Percentiles rank a stretch among this genome's conserved stretches.
Conservation (phyloP, 2,113 vertebrate genomes). For the Eulacestoma nigropectus region DNA sequence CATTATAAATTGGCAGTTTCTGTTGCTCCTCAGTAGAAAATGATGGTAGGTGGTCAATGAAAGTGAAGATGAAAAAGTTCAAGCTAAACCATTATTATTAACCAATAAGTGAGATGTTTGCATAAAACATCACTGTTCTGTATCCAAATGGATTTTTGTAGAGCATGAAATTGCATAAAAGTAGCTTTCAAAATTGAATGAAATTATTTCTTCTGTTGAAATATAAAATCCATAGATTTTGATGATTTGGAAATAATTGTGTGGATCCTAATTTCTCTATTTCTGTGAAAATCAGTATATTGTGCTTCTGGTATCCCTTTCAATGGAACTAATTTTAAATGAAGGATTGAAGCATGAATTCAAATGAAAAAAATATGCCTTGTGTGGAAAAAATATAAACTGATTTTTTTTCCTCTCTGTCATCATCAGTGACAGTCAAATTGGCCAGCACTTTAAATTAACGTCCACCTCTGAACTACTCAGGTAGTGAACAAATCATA, state of each 20-base stretch:
- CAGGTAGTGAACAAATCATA: neutral
- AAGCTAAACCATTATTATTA: neutral
- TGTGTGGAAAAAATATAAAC: neutral
- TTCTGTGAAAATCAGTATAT: constrained; percentile 23
- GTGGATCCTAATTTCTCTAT: constrained; percentile 32
- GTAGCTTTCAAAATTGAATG: constrained; percentile 51
- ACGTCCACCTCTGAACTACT: neutral
- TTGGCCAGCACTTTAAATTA: neutral
- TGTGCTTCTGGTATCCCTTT: constrained; percentile 15
- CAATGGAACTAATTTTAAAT: constrained; percentile 13
- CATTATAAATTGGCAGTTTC: neutral
- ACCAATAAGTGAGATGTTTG: neutral
- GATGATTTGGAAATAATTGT: constrained; percentile 55
- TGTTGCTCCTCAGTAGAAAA: neutral
- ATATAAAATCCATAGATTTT: constrained; percentile 60
- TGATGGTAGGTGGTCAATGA: neutral
- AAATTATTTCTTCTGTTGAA: constrained; percentile 55
- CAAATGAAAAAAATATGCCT: neutral
- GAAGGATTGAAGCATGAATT: neutral
- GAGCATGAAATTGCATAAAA: constrained; percentile 60
- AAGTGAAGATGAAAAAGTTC: neutral
- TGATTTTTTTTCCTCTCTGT: neutral
- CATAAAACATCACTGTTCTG: constrained; percentile 9
- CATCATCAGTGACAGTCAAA: neutral
- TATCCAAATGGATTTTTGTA: constrained; percentile 59